A percentile compares a stretch with the other conserved stretches of the same genome.
phyloP scores from a whole-genome alignment of 2,113 vertebrate genomes.

The Mirza zaza region DNA sequence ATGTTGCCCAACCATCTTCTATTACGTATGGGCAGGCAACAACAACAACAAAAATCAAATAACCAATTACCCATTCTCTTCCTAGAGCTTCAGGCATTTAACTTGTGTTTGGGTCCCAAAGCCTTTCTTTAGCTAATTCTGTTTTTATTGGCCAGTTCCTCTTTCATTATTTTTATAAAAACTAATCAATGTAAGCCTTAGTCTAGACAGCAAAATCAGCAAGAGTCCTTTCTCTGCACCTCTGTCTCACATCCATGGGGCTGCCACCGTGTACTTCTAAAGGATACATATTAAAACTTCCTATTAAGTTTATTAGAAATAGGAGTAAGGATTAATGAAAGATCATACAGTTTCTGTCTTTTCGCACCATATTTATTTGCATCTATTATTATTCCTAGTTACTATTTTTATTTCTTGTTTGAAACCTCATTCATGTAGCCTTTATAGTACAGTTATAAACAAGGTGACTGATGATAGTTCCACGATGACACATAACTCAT shows the following conservation, averaged over 20 bases:
- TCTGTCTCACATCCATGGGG: neutral
- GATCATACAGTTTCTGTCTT: neutral
- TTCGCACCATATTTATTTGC: neutral
- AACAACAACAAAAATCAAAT: neutral
- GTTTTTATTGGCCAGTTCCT: slow-evolving; percentile 60
- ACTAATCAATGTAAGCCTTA: slow-evolving; percentile 43
- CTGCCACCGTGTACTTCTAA: neutral
- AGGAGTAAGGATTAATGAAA: neutral
- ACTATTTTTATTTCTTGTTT: slow-evolving; percentile 15
- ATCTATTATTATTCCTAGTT: neutral
- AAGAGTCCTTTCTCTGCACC: neutral
- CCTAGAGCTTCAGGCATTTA: slow-evolving; percentile 1
- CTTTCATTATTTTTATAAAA: slow-evolving; percentile 64
- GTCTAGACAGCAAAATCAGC: slow-evolving; percentile 53
- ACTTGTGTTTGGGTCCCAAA: slow-evolving; percentile 30
- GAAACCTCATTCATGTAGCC: neutral
- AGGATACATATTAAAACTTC: neutral
- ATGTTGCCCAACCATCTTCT: neutral
- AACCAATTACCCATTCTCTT: neutral
- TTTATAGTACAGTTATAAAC: neutral
- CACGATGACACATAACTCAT: neutral
- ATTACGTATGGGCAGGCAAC: neutral
- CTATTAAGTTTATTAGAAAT: neutral
- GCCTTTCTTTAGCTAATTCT: slow-evolving; percentile 43
- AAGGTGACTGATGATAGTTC: neutral